phyloP scores from a whole-genome alignment of 2,797 vertebrate genomes.

The Sebastes reedi region DNA sequence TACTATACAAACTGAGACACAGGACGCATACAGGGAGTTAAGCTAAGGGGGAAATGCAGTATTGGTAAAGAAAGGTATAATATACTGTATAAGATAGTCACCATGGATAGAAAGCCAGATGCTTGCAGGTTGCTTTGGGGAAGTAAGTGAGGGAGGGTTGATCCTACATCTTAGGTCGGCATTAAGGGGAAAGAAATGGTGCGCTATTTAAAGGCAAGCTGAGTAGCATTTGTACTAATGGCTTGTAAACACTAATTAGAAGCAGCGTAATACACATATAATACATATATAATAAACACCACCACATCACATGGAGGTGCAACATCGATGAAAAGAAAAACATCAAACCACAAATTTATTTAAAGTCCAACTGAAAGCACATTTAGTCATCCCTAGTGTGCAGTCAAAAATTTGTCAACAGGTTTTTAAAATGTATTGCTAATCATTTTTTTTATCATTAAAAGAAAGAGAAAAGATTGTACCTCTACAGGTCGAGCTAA shows the following conservation, averaged over 20 bases:
- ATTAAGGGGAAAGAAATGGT: constrained; percentile 72
- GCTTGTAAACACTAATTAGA: neutral
- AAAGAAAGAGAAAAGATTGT: neutral
- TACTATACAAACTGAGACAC: neutral
- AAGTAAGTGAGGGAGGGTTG: constrained; percentile 65
- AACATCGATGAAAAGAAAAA: neutral
- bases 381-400: neutral
- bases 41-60: constrained; percentile 43
- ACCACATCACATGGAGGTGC: neutral
- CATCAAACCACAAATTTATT: neutral
- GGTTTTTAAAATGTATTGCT: neutral
- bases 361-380: neutral
- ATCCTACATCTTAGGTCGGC: constrained; percentile 73
- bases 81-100: constrained; percentile 70
- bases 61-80: constrained; percentile 53
- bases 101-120: constrained; percentile 80
- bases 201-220: constrained; percentile 58
- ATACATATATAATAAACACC: neutral
- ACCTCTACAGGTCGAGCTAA: too few relatives aligned
- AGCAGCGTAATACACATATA: neutral
- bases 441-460: neutral
- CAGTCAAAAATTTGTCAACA: neutral
- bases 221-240: neutral
- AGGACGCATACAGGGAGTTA: neutral
- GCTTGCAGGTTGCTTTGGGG: constrained; percentile 72